Evolutionary conservation across 2,888 invertebrate genomes (phyloP), one percentile per base, ranked within the genome.

Genomic region (Lasioglossum figueresi): DNA sequence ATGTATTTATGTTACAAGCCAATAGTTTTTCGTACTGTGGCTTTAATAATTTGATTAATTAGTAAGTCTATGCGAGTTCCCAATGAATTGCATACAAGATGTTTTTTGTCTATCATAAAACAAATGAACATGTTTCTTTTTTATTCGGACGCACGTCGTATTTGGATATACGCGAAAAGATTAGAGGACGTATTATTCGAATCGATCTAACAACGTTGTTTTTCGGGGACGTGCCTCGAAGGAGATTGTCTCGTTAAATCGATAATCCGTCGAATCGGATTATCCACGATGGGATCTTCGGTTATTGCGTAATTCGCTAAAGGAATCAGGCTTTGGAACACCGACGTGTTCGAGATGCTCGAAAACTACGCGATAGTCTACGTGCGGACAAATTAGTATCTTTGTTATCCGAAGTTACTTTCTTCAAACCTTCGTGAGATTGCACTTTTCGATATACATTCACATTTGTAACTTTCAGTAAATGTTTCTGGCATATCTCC

Each of bases 271-370:
- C 34, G 34, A 68, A 68, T 34, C 23, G 23, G 68, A 68, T 68
- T 68, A 68, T 23, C 23, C 23, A 4, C 16, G 43, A 8, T 31
- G 27, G 71, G 43, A 43, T 71, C 63, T 31, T 43, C 34, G n/a
- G 37, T 27, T 45, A 19, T 71, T 19, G 71, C 43, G 8, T 71
- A 71, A 71, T 71, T 71, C 43, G 71, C 45, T 71, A 71, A 71
- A 31, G 12, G 71, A 19, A 45, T 71, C 71, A 71, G 16, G 34
- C n/a, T 71, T 56, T 1, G 56, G 10, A 27, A 5, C 43, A 27
- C 19, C 14, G 34, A 37, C 27, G 34, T 43, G 31, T 70, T 45
- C 19, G 4, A 4, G 27, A 23, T 27, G 23, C 5, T 14, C 37
- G 19, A 12, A 71, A 75, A 27, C 34, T 16, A 23, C 2, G 34